phyloP scores from a whole-genome alignment of 1,140 invertebrate genomes.

The Caenorhabditis remanei region DNA sequence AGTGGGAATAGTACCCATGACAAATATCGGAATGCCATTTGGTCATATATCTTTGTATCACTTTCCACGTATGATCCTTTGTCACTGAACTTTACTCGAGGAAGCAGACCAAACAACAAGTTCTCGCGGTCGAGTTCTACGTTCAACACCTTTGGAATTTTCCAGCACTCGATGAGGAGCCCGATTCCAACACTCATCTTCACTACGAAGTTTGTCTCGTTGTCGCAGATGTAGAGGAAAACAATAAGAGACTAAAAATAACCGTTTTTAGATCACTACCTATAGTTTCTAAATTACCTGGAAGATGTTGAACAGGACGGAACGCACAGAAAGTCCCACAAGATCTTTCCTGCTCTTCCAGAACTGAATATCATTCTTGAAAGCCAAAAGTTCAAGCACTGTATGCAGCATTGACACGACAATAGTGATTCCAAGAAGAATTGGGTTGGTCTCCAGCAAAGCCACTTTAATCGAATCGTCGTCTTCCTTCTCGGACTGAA shows the following conservation, averaged over 20 bases:
- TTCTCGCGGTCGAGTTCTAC: slow-evolving; percentile 61
- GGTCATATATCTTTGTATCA: slow-evolving; percentile 93
- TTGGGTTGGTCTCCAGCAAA: slow-evolving; percentile 95
- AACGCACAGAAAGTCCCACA: slow-evolving; percentile 80
- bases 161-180: slow-evolving; percentile 98
- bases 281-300: slow-evolving; percentile 82
- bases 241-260: slow-evolving; percentile 81
- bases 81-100: slow-evolving; percentile 85
- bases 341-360: slow-evolving; percentile 97
- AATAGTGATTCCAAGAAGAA: slow-evolving; percentile 91
- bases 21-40: slow-evolving; percentile 93
- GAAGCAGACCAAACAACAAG: slow-evolving; percentile 61
- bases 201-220: slow-evolving; percentile 97
- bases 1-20: slow-evolving; percentile 95
- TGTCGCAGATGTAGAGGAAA: slow-evolving; percentile 86
- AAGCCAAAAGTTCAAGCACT: slow-evolving; percentile 97
- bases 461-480: slow-evolving; percentile 97
- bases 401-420: slow-evolving; percentile 94
- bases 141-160: slow-evolving; percentile 88
- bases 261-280: not conserved
- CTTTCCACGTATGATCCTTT: slow-evolving; percentile 97
- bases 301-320: slow-evolving; percentile 66
- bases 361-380: slow-evolving; percentile 99
- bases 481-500: slow-evolving; percentile 81
- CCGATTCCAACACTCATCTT: slow-evolving; percentile 84